Percentiles rank a stretch among this genome's conserved stretches.
phyloP scores from a whole-genome alignment of 1,140 invertebrate genomes.

The Gonioctena quinquepunctata region DNA sequence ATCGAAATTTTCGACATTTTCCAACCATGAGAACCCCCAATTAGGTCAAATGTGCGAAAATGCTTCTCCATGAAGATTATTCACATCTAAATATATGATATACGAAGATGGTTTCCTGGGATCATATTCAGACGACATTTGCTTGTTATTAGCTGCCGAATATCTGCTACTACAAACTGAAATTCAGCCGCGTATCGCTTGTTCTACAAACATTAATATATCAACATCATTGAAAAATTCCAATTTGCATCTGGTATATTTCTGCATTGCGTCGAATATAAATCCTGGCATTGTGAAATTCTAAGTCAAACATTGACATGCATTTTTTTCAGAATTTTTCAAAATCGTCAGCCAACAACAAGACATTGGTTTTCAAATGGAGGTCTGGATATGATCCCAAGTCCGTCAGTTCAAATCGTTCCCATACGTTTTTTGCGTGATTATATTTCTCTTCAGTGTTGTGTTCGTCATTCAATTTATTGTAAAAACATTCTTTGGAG shows the following conservation, averaged over 20 bases:
- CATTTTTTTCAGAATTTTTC: neutral
- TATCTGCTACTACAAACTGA: slow-evolving; percentile 46
- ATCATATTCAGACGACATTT: slow-evolving; percentile 54
- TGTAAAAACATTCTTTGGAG: too few species aligned
- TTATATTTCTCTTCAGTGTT: neutral
- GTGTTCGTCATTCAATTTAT: neutral
- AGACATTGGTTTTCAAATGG: neutral
- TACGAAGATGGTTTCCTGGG: slow-evolving; percentile 42
- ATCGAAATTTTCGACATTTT: neutral
- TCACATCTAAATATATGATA: slow-evolving; percentile 52
- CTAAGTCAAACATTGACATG: neutral
- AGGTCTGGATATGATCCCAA: neutral
- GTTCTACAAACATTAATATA: slow-evolving; percentile 50
- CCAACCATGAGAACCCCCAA: neutral
- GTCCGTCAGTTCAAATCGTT: neutral
- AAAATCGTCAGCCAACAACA: neutral
- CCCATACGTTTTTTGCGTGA: neutral
- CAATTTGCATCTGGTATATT: slow-evolving; percentile 41
- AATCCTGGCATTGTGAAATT: slow-evolving; percentile 50
- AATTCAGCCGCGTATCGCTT: slow-evolving; percentile 51
- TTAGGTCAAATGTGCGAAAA: neutral
- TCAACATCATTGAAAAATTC: slow-evolving; percentile 52
- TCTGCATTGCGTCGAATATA: slow-evolving; percentile 42
- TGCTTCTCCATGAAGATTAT: neutral
- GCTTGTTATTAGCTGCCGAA: slow-evolving; percentile 53